Evolutionary conservation across 2,113 vertebrate genomes (phyloP).

Genomic region (Mastomys natalensis): DNA sequence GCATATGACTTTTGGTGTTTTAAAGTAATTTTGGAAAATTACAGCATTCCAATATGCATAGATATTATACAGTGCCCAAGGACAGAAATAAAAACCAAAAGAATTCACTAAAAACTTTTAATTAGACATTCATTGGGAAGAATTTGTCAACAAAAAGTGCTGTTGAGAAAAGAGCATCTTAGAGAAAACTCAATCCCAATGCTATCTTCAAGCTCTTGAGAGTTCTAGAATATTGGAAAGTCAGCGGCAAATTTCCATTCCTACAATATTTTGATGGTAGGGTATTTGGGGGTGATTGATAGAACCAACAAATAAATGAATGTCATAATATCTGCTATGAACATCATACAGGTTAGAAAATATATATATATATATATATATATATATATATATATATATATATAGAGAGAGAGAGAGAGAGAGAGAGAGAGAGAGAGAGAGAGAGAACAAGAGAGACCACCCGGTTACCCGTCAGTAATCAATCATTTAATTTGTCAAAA

Average conservation of each 20-base stretch:
- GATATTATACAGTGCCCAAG: background rate
- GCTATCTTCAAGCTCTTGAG: background rate
- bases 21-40: conserved; percentile 47
- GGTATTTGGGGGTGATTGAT: background rate
- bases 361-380: background rate
- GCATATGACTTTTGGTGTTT: background rate
- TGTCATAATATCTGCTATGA: background rate
- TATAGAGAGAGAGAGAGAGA: background rate
- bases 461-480: background rate
- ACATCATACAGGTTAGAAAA: background rate
- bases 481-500: background rate
- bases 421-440: no score
- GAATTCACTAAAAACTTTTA: background rate
- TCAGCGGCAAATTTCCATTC: background rate
- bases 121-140: background rate
- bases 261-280: background rate
- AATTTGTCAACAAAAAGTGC: background rate
- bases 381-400: background rate
- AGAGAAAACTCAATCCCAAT: background rate
- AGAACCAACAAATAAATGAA: background rate
- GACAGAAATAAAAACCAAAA: conserved; percentile 39
- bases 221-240: background rate
- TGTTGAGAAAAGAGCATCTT: background rate
- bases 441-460: background rate
- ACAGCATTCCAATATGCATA: conserved; percentile 31